Base-by-base conservation (phyloP, 2,888 invertebrate species). In the Eristalis intricaria region DNA sequence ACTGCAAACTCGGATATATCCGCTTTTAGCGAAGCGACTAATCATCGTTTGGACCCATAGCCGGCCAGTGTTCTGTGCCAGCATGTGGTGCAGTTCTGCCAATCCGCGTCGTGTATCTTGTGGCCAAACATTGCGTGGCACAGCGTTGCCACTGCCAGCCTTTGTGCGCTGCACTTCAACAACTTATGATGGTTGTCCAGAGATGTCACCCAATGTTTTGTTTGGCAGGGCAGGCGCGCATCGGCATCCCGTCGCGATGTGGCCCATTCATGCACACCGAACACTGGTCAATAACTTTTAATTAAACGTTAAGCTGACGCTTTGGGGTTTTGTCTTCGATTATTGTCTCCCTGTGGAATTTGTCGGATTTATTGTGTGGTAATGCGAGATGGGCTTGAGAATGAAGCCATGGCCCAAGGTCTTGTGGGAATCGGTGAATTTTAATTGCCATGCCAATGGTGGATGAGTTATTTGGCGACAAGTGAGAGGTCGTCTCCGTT, bases 261-360 rank as follows among this genome's bases (percentile, higher is more conserved):
- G 50, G 23, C 22, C 50, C 60, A 68, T 70, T 71, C 56, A 63
- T 61, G 43, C 40, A 63, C 40, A 56, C 22, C 38, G 35, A 68
- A 13, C 60, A 64, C 60, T 73, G 77, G 43, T 38, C 69, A 82
- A 86, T 86, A 86, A 82, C 26, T 86, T 86, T 86, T 74, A 86
- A 86, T 86, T 82, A 82, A 81, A 85, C 22, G 15, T 43, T 26
- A 26, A 63, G 26, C 10, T 32, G 66, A 64, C 13, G 38, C n/a
- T 43, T 75, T 40, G 22, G 22, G 22, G 19, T 66, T 69, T 82
- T n/a, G 63, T 56, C 19, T 68, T 77, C 61, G 22, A 58, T 50
- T 58, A 58, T 38, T 76, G 70, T 71, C 32, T 38, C 32, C 15
- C 19, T 19, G 43, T 61, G 63, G 75, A 81, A 38, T 84, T 69